These are phyloP conservation scores for Sebastes flavidus DNA, from an alignment of 2,797 vertebrate species.

Conservation along the genomic window DNA sequence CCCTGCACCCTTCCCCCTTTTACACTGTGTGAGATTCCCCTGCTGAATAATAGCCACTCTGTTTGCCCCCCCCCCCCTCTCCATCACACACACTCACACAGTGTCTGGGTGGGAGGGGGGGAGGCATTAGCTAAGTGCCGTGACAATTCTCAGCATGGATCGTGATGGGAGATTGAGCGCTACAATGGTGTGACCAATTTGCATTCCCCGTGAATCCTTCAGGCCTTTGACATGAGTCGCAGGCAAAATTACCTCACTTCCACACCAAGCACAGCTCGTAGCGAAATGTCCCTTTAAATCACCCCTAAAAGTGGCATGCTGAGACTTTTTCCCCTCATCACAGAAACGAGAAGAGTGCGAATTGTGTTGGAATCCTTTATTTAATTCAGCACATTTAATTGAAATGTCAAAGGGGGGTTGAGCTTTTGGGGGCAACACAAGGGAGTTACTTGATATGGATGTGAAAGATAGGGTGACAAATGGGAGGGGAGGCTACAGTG, in stretches of 20 bases:
- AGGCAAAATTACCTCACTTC: slow-evolving; percentile 65
- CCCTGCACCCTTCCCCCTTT: slow-evolving; percentile 47
- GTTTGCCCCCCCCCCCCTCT: slow-evolving; percentile 36
- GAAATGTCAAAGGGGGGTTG: slow-evolving; percentile 27
- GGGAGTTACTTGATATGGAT: slow-evolving; percentile 47
- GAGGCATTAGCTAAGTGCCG: slow-evolving; percentile 71
- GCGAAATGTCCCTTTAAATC: slow-evolving; percentile 41
- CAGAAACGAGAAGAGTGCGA: slow-evolving; percentile 1
- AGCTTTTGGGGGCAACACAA: background rate
- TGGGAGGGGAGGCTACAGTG: slow-evolving; percentile 27
- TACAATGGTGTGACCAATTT: slow-evolving; percentile 78
- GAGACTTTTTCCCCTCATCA: background rate
- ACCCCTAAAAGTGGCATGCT: slow-evolving; percentile 22
- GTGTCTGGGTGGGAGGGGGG: slow-evolving; percentile 30
- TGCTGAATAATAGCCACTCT: slow-evolving; percentile 75
- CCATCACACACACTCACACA: slow-evolving; percentile 23
- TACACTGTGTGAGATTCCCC: slow-evolving; percentile 56
- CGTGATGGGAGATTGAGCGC: slow-evolving; percentile 68
- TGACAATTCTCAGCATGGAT: slow-evolving; percentile 78
- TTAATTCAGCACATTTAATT: slow-evolving; percentile 31
- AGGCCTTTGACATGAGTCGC: slow-evolving; percentile 65
- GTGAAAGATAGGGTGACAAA: slow-evolving; percentile 33
- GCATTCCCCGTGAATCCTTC: slow-evolving; percentile 66
- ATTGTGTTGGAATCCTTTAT: slow-evolving; percentile 7
- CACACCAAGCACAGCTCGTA: slow-evolving; percentile 24